Evolutionary conservation across 2,888 invertebrate genomes (phyloP), one percentile per base, ranked within the genome.

Genomic region (Ceramica pisi): DNA sequence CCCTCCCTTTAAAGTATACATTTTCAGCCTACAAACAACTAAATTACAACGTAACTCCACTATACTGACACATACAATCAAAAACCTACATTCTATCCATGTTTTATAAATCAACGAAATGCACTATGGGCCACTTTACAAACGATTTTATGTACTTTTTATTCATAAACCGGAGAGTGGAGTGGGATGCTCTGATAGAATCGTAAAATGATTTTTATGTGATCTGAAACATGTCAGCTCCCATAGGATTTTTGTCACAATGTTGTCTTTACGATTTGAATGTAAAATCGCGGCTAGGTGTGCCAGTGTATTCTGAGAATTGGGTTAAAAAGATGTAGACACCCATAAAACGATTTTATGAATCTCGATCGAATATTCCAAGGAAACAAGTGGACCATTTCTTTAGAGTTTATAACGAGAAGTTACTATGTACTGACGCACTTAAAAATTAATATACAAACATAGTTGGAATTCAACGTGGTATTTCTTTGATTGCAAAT

Each of bases 171-270:
- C 90, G 86, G 86, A 86, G 88, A 91, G 90, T 31, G 88, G 90
- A 91, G 92, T 90, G 89, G 89, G 89, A 84, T 86, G 88, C 88
- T 87, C 86, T 91, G 92, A 93, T 92, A 91, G 90, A 93, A 93
- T 93, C 93, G 92, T 94, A 94, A 94, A 94, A 93, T 92, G 89
- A 93, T 94, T 93, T 94, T 95, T 94, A 85, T 94, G 93, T 90
- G 91, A 92, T 92, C 91, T 90, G 87, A 86, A 89, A 91, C 88
- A 89, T 87, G 84, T 89, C 72, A 67, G 75, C 71, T 93, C 92
- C 92, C 92, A 90, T 91, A 90, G 91, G 94, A 92, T 89, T 92
- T 90, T 90, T 90, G 91, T 91, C 90, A 94, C 94, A 94, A 92
- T 92, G 92, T 94, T 91, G 91, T 91, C 90, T 92, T 94, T 92